Evolutionary conservation across 2,888 invertebrate species (phyloP), one percentile per base, ranked within the genome.

Genomic region (Aporophyla lueneburgensis): DNA sequence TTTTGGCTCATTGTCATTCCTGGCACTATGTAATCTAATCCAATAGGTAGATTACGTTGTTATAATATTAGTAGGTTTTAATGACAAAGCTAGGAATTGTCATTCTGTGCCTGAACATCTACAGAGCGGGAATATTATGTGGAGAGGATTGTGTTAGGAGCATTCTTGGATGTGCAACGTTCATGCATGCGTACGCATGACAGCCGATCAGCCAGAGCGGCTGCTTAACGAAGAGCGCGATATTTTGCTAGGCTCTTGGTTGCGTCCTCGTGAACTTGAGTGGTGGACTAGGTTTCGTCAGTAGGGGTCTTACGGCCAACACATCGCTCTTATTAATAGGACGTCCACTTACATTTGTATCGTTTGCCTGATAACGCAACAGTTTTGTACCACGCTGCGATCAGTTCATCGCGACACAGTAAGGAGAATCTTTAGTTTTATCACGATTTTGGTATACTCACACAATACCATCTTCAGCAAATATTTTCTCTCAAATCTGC

Each of bases 61-160:
- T 24, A 3, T 21, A 46, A 5, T 40, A 27, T 49, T n/a, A 40
- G 53, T 19, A 49, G n/a, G 33, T 40, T 33, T 19, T 27, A 16
- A 40, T 40, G 53, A 33, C 1, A 24, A 65, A 71, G 75, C 61
- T 75, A 76, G 74, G 79, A 62, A 76, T 69, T 78, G 56, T 40
- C 68, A 72, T 40, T 53, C 12, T 76, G 65, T 70, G 66, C 59
- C 62, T 78, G 43, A 14, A 68, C 56, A 71, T 69, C 80, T 78
- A 87, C 73, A 43, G 75, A 86, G 65, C 58, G 62, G 59, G n/a
- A 71, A 81, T 81, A 86, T 79, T 78, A 46, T n/a, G 49, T 59
- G 53, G 65, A 76, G 65, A 9, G 5, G 16, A 53, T 65, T 77
- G 40, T 53, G 40, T 12, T 27, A 4, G 21, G 33, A n/a, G 53